Evolutionary conservation across 2,888 invertebrate species (phyloP), one percentile per base, ranked within the genome.

Genomic region (Drosophila neutralis): DNA sequence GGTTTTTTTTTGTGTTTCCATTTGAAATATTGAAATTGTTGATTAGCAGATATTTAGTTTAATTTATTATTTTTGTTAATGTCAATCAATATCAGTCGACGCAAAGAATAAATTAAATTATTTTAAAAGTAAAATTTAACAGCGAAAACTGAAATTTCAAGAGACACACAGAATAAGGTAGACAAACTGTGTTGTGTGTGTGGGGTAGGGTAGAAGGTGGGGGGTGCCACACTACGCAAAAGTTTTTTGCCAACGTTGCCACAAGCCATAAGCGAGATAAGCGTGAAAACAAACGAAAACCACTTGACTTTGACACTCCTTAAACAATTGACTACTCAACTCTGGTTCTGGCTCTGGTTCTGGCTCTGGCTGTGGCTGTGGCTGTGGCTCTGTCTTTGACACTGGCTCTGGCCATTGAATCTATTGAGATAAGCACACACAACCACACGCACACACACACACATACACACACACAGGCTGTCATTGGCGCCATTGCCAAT

Each of bases 281-380:
- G 58, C 54, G 52, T 58, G 45, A 72, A 71, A 54, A 49, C 57
- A 71, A 66, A 60, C 75, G 66, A 62, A 70, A 65, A 73, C 59
- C 89, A 86, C 84, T 86, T 87, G 89, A 88, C 89, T 88, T 83
- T 86, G 89, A 88, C 85, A 86, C 87, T 88, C 87, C 83, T 86
- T 86, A 86, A 86, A 86, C 85, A 86, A 86, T 86, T 86, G 85
- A 78, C 76, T 81, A 54, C 45, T 27, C 52, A 45, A 38, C 54
- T 56, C 54, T 48, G 38, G n/a, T 2, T 52, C 52, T 31, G 49
- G 27, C 10, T 27, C 2, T 29, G 31, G 3, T 27, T 27, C 2
- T 29, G 29, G 3, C 48, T 15, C 8, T 27, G 27, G 18, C 48
- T 27, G 0, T 48, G 48, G 27, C 54, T 54, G 27, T 27, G 27